These are phyloP conservation scores for Vanessa cardui DNA, from an alignment of 2,888 invertebrate species.

Conservation along the genomic window DNA sequence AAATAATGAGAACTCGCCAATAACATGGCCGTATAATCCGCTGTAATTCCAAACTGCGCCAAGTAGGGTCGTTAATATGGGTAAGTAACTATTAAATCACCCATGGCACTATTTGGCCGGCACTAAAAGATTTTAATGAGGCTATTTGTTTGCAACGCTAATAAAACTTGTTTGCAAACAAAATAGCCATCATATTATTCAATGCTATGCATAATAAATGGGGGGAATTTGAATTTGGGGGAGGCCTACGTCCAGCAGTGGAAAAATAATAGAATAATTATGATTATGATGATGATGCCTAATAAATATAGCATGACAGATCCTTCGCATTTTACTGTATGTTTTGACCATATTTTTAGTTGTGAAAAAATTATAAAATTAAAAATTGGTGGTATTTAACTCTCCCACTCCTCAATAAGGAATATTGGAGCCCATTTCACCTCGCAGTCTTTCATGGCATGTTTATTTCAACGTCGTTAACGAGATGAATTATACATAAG, in stretches of 20 bases:
- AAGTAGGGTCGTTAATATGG: background rate
- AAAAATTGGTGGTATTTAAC: no score
- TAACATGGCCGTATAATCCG: background rate
- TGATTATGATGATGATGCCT: no score
- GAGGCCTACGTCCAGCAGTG: no score
- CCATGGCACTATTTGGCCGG: conserved; percentile 3
- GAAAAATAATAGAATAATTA: no score
- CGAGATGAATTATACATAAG: no score
- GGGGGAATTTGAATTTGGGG: no score
- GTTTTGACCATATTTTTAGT: background rate
- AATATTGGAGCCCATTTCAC: no score
- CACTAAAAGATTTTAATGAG: conserved; percentile 1
- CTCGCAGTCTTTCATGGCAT: no score
- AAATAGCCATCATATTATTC: conserved; percentile 1
- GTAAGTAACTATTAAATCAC: conserved; percentile 1
- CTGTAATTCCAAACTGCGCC: background rate
- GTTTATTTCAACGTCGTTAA: no score
- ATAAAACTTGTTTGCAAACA: background rate
- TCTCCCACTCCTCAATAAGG: no score
- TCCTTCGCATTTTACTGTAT: background rate
- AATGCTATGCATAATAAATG: background rate
- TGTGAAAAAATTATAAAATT: no score
- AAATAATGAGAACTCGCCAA: background rate
- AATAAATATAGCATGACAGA: background rate
- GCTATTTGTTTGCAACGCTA: background rate